Evolutionary conservation across 2,113 vertebrate species (phyloP).

Genomic region (Anser brachyrhynchus): DNA sequence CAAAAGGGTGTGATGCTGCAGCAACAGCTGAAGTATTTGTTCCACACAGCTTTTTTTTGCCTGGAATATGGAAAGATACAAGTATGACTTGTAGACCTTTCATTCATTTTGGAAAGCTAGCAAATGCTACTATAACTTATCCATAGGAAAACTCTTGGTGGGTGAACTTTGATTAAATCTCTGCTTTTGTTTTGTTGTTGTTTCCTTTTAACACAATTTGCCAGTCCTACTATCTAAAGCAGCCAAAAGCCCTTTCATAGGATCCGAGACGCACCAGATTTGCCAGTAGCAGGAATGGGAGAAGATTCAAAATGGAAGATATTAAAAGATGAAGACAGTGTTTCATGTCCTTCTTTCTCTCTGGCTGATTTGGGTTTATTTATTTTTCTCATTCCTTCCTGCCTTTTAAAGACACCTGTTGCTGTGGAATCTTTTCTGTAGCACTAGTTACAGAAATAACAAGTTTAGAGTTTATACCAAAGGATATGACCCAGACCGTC

Average conservation of each 20-base stretch:
- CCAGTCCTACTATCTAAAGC: neutral
- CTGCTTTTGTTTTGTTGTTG: neutral
- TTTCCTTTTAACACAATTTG: neutral
- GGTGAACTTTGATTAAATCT: neutral
- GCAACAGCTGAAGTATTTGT: neutral
- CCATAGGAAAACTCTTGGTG: neutral
- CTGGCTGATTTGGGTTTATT: neutral
- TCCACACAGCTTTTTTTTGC: neutral
- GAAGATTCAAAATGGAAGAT: neutral
- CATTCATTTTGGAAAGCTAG: neutral
- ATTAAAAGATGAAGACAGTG: neutral
- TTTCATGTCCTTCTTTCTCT: neutral
- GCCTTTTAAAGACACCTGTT: neutral
- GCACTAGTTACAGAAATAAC: neutral
- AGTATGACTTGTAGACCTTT: neutral
- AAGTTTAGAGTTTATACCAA: neutral
- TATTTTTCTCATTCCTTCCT: slow-evolving; percentile 9
- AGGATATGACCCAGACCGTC: neutral
- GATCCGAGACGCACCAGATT: neutral
- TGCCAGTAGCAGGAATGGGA: neutral
- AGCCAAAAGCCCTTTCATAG: neutral
- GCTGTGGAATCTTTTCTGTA: neutral
- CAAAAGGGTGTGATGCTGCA: neutral
- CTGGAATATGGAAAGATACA: neutral
- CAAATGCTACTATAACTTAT: neutral